These are phyloP conservation scores for Chrysaora quinquecirrha DNA, from an alignment of 30 jellyfish, hydroid and myxozoan species.

Conservation along the genomic window DNA sequence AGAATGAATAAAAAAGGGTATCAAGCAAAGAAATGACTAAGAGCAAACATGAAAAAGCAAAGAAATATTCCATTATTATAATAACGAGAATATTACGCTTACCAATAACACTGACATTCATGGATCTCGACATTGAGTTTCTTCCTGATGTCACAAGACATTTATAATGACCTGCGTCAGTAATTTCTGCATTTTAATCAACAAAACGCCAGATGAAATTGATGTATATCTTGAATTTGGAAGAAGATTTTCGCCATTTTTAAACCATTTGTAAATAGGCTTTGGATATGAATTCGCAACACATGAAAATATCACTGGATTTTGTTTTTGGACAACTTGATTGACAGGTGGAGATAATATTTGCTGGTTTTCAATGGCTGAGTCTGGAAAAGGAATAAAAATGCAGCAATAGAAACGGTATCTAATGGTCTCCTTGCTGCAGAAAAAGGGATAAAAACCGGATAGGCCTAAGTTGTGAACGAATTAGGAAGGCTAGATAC, in stretches of 20 bases:
- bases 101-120: conserved; percentile 35
- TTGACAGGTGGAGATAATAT: conserved; percentile 39
- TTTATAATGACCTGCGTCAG: conserved; percentile 74
- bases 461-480: too few species aligned
- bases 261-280: conserved; percentile 67
- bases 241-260: conserved; percentile 61
- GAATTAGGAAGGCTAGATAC: too few species aligned
- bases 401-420: too few species aligned
- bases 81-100: too few species aligned
- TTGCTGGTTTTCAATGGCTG: conserved; percentile 6
- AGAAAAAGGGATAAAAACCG: too few species aligned
- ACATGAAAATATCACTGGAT: conserved; percentile 57
- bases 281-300: conserved; percentile 36
- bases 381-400: conserved; percentile 40
- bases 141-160: conserved; percentile 55
- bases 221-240: conserved; percentile 6
- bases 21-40: too few species aligned
- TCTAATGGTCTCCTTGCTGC: too few species aligned
- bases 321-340: conserved; percentile 43
- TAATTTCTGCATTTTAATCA: conserved; percentile 26
- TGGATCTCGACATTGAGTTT: conserved; percentile 5
- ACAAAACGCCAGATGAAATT: conserved; percentile 47
- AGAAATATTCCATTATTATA: too few species aligned
- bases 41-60: too few species aligned
- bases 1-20: too few species aligned